These are phyloP conservation scores for Plumapathes pennacea DNA, from an alignment of 92 coral and sea anemone species.

Conservation along the genomic window DNA sequence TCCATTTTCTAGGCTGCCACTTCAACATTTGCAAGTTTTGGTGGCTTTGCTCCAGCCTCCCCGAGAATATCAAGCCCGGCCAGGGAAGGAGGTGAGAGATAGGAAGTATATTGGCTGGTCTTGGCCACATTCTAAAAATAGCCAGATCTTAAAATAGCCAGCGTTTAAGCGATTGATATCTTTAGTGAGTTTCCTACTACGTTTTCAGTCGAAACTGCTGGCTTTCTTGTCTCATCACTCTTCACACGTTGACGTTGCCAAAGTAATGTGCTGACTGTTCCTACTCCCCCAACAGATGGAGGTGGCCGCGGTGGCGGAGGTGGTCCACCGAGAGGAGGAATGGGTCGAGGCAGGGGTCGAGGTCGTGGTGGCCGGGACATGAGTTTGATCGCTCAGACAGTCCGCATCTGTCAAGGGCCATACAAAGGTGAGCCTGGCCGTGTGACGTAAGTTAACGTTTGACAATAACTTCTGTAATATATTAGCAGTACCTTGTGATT, in stretches of 20 bases:
- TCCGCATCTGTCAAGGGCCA: conserved; percentile 94
- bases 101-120: background rate
- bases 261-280: no score
- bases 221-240: background rate
- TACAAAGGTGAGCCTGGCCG: conserved; percentile 78
- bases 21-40: conserved; percentile 71
- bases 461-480: background rate
- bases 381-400: conserved; percentile 85
- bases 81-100: conserved; percentile 70
- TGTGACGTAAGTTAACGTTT: no score
- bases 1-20: no score
- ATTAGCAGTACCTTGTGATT: background rate
- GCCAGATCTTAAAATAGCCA: background rate
- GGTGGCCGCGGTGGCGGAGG: conserved; percentile 79
- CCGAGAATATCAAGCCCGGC: conserved; percentile 98
- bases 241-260: no score
- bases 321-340: conserved; percentile 58
- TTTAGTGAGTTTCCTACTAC: background rate
- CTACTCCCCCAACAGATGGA: conserved; percentile 36
- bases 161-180: background rate
- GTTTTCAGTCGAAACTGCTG: background rate
- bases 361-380: conserved; percentile 89
- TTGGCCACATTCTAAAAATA: background rate
- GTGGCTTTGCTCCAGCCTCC: conserved; percentile 95
- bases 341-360: conserved; percentile 95